Evolutionary conservation across 2,797 vertebrate species (phyloP).

Genomic region (Pampus argenteus): DNA sequence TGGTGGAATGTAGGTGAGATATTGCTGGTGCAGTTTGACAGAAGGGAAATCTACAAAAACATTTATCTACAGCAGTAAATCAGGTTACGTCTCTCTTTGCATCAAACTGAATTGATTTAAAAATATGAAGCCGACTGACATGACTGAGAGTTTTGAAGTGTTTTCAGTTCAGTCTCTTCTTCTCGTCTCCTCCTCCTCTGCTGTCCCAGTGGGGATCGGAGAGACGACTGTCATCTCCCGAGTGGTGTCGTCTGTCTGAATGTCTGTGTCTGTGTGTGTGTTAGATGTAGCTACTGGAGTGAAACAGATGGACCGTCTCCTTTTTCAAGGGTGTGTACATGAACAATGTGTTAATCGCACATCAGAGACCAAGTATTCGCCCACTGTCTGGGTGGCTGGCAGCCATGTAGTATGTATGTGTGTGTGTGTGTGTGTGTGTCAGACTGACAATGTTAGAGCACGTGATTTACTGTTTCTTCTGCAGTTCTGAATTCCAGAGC

Average conservation of each 20-base stretch:
- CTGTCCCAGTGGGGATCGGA: conserved; percentile 49
- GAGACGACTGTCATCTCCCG: conserved; percentile 53
- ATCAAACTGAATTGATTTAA: conserved; percentile 38
- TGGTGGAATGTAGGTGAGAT: background rate
- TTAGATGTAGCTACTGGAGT: conserved; percentile 47
- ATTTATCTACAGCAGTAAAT: background rate
- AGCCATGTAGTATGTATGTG: conserved; percentile 33
- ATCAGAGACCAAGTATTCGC: conserved; percentile 53
- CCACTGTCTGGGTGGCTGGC: conserved; percentile 56
- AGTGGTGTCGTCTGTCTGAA: conserved; percentile 44
- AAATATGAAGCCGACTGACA: conserved; percentile 39
- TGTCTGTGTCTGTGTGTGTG: conserved; percentile 23
- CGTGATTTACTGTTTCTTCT: conserved; percentile 37
- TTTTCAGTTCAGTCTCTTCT: conserved; percentile 32
- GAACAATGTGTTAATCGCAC: conserved; percentile 33
- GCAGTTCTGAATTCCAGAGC: conserved; percentile 42
- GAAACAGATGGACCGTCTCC: conserved; percentile 58
- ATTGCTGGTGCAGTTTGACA: background rate
- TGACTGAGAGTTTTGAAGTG: conserved; percentile 8
- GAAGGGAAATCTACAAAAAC: background rate
- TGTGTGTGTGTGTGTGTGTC: conserved; percentile 27
- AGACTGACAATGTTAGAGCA: conserved; percentile 37
- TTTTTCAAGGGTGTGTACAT: conserved; percentile 40
- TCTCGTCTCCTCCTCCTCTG: conserved; percentile 36
- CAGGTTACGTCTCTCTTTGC: conserved; percentile 9